Evolutionary conservation across 2,113 vertebrate genomes (phyloP).

Genomic region (Alethe diademata): DNA sequence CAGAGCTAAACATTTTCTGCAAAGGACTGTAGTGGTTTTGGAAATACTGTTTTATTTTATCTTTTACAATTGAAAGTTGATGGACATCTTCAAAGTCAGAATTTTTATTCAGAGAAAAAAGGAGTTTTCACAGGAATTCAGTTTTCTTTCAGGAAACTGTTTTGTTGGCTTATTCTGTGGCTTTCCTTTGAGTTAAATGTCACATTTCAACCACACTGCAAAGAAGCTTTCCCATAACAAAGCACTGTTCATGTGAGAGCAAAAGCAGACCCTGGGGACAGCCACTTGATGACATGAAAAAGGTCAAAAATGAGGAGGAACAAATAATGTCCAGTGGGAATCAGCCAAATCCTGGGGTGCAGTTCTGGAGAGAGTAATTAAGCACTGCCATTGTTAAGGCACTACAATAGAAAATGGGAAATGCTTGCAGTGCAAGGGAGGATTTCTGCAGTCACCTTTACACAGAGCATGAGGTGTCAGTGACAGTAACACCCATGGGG

Average conservation of each 20-base stretch:
- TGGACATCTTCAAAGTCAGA: neutral
- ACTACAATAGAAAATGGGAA: conserved; percentile 58
- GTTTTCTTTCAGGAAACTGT: neutral
- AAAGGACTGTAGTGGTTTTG: neutral
- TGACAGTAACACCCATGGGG: neutral
- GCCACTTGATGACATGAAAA: conserved; percentile 1
- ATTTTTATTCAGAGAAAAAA: neutral
- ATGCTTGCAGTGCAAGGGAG: neutral
- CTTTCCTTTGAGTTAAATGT: neutral
- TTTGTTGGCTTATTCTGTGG: neutral
- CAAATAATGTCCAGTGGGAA: neutral
- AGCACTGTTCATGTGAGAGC: neutral
- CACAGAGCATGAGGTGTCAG: neutral
- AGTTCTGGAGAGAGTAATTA: conserved; percentile 5
- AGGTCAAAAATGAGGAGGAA: neutral
- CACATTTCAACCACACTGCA: neutral
- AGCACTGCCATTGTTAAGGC: conserved; percentile 45
- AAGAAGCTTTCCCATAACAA: neutral
- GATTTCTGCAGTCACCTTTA: conserved; percentile 29
- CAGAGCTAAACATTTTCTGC: neutral
- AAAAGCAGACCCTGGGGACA: neutral
- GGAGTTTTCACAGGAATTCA: neutral
- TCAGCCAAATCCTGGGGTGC: neutral
- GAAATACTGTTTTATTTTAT: neutral
- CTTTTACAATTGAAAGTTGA: neutral